A percentile compares a stretch with the other conserved stretches of the same genome.
Evolutionary conservation across 2,888 invertebrate species (phyloP).

Genomic region (Bhutanitis thaidina): DNA sequence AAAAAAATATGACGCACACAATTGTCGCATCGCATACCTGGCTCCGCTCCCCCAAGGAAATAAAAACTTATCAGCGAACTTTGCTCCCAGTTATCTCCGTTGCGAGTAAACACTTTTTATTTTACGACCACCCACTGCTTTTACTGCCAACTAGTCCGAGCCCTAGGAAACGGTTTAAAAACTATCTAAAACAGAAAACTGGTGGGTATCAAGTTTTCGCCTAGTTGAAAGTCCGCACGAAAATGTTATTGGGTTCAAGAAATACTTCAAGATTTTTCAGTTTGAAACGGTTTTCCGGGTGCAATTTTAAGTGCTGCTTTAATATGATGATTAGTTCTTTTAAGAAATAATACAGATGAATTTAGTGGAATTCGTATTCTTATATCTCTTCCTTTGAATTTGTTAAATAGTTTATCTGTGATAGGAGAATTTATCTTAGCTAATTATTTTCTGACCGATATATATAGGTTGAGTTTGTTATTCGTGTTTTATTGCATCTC

Average conservation of each 20-base stretch:
- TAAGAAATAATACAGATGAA: too few species aligned
- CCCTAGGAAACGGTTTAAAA: slow-evolving; percentile 27
- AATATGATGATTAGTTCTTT: too few species aligned
- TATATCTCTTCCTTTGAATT: too few species aligned
- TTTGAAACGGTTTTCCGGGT: slow-evolving; percentile 13
- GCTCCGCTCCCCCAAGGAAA: slow-evolving; percentile 51
- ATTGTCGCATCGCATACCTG: slow-evolving; percentile 42
- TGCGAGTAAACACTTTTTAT: slow-evolving; percentile 75
- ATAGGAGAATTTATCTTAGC: too few species aligned
- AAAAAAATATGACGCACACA: slow-evolving; percentile 19
- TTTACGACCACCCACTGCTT: slow-evolving; percentile 66
- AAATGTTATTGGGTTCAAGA: slow-evolving; percentile 24
- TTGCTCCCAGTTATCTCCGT: slow-evolving; percentile 68
- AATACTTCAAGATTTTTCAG: slow-evolving; percentile 19
- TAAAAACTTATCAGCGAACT: slow-evolving; percentile 77
- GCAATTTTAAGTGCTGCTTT: too few species aligned
- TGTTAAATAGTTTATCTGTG: too few species aligned
- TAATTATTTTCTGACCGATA: too few species aligned
- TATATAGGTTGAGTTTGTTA: too few species aligned
- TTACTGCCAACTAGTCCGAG: slow-evolving; percentile 41
- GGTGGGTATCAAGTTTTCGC: slow-evolving; percentile 34
- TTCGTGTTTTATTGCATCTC: too few species aligned
- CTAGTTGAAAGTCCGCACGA: slow-evolving; percentile 26
- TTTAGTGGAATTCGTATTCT: too few species aligned
- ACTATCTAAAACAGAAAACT: slow-evolving; percentile 36